These are phyloP conservation scores for Dicrurus megarhynchus DNA, from an alignment of 2,113 vertebrate genomes.

Conservation along the genomic window DNA sequence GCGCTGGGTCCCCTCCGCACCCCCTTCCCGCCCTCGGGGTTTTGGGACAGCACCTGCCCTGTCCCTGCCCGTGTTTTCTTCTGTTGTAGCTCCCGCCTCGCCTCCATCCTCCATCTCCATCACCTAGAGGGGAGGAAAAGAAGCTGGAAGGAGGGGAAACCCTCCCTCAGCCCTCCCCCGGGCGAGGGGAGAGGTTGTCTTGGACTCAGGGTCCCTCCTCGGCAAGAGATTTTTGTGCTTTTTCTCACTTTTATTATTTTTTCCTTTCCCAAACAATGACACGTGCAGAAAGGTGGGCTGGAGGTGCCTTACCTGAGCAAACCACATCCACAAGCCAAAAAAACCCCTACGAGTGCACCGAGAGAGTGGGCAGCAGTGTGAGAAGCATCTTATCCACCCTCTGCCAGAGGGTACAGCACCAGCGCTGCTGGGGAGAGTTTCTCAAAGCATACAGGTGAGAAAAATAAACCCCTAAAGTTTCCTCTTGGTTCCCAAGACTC, in stretches of 20 bases:
- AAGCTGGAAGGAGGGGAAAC: neutral
- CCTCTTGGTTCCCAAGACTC: neutral
- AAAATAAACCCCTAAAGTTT: constrained; percentile 8
- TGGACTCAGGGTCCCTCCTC: neutral
- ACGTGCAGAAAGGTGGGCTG: constrained; percentile 62
- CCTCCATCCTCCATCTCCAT: constrained; percentile 32
- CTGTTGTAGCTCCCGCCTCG: constrained; percentile 52
- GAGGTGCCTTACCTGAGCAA: neutral
- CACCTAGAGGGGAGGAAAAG: neutral
- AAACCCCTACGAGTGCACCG: fast-evolving
- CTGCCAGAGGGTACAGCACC: constrained; percentile 8
- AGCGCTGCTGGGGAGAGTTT: neutral
- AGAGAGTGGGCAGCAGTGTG: neutral
- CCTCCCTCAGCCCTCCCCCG: neutral
- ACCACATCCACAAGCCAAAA: neutral
- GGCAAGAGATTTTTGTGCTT: neutral
- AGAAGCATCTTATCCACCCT: neutral
- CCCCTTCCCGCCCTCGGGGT: neutral
- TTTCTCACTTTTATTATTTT: neutral
- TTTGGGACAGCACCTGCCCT: constrained; percentile 36
- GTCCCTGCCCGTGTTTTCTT: constrained; percentile 47
- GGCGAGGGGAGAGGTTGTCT: neutral
- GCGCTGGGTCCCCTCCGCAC: neutral
- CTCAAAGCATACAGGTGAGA: neutral
- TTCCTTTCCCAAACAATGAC: neutral